phyloP scores from a whole-genome alignment of 2,113 vertebrate species.

The Heteronetta atricapilla region DNA sequence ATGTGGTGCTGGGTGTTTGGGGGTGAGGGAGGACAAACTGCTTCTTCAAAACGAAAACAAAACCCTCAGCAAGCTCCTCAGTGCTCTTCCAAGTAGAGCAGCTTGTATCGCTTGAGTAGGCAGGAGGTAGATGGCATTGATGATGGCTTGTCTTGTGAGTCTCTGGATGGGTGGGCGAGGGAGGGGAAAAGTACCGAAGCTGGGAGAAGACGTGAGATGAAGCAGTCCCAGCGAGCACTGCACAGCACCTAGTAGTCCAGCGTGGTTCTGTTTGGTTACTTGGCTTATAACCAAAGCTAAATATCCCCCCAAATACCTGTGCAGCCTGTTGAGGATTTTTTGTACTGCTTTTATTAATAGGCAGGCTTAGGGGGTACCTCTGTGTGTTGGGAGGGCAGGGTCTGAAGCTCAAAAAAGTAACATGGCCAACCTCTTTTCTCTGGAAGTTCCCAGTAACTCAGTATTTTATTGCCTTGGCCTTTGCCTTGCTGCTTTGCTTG shows the following conservation, averaged over 20 bases:
- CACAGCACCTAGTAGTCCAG: background rate
- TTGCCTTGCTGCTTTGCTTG: conserved; percentile 8
- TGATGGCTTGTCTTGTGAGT: conserved; percentile 59
- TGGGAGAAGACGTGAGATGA: background rate
- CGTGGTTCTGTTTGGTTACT: background rate
- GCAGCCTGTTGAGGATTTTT: background rate
- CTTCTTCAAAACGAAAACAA: conserved; percentile 44
- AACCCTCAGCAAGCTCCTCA: background rate
- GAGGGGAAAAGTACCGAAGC: conserved; percentile 5
- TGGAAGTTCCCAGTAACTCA: background rate
- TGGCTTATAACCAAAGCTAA: background rate
- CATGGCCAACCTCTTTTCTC: background rate
- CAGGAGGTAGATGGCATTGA: conserved; percentile 54
- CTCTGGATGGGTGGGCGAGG: conserved; percentile 23
- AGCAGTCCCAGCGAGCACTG: background rate
- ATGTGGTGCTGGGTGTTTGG: background rate
- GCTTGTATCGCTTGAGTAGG: conserved; percentile 66
- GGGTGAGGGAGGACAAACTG: conserved; percentile 48
- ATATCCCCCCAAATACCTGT: background rate
- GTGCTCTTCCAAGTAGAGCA: conserved; percentile 43
- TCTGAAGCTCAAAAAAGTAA: background rate
- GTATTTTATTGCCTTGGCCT: background rate
- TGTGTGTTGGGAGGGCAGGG: background rate
- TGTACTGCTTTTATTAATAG: background rate
- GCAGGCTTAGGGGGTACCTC: background rate